Conservation (phyloP, 2,888 invertebrate genomes). For the Conchocele bisecta region DNA sequence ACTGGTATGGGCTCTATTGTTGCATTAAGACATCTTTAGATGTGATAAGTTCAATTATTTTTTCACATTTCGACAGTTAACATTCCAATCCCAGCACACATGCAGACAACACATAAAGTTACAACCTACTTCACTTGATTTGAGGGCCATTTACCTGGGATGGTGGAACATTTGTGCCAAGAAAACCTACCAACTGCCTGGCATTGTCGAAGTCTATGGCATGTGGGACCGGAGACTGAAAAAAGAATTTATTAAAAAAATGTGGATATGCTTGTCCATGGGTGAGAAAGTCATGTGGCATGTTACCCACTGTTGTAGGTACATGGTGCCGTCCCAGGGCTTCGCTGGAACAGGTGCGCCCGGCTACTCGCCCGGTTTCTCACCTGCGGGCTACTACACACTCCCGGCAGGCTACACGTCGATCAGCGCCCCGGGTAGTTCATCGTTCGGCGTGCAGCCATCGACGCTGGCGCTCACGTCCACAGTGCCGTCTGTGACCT, state of each 20-base stretch:
- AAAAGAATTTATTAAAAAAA: background rate
- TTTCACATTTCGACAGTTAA: too few relatives aligned
- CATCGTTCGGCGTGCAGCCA: slow-evolving; percentile 36
- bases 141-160: too few relatives aligned
- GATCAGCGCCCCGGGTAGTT: slow-evolving; percentile 27
- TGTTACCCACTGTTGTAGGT: background rate
- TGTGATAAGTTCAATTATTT: too few relatives aligned
- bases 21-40: too few relatives aligned
- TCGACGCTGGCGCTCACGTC: slow-evolving; percentile 14
- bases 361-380: slow-evolving; percentile 9
- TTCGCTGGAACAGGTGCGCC: slow-evolving; percentile 5
- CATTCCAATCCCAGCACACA: too few relatives aligned
- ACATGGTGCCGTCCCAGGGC: background rate
- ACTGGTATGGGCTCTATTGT: too few relatives aligned
- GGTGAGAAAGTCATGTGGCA: background rate
- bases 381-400: too few relatives aligned
- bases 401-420: slow-evolving; percentile 46
- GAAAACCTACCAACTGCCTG: too few relatives aligned
- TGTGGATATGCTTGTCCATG: background rate
- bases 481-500: slow-evolving; percentile 23
- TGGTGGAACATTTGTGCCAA: too few relatives aligned
- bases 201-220: too few relatives aligned
- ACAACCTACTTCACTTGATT: too few relatives aligned
- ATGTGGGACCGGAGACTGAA: background rate
- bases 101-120: too few relatives aligned